These are phyloP conservation scores for Harmothoe impar DNA, from an alignment of 2,888 invertebrate genomes.

Conservation along the genomic window DNA sequence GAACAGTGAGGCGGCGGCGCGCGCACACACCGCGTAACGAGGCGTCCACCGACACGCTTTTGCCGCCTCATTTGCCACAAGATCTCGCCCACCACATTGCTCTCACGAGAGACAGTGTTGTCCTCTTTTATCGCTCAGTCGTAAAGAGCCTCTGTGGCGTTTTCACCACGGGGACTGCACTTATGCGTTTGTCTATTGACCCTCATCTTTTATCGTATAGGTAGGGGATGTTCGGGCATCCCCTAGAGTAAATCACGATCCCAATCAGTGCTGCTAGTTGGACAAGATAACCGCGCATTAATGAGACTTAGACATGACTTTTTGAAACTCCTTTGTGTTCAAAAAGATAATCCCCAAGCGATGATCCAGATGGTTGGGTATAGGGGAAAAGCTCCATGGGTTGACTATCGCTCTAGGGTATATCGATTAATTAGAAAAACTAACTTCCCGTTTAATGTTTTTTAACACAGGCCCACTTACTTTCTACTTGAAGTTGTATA, in stretches of 20 bases:
- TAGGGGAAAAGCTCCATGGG: no score
- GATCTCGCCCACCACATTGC: constrained; percentile 13
- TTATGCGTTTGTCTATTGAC: background rate
- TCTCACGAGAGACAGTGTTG: constrained; percentile 19
- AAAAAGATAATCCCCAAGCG: no score
- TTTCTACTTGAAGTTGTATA: no score
- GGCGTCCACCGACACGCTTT: background rate
- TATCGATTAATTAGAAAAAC: no score
- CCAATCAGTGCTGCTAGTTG: no score
- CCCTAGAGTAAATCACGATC: background rate
- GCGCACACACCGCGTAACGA: constrained; percentile 2
- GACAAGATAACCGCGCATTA: no score
- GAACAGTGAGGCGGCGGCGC: background rate
- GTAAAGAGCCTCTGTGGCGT: background rate
- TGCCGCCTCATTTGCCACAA: constrained; percentile 28
- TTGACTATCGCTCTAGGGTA: no score
- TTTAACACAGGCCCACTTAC: no score
- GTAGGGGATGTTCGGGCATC: background rate
- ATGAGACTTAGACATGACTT: no score
- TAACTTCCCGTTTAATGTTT: no score
- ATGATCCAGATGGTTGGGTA: no score
- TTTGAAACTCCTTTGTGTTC: no score
- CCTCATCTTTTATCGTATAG: background rate
- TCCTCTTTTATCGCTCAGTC: constrained; percentile 12
- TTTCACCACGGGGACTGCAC: background rate